phyloP scores from a whole-genome alignment of 2,888 invertebrate species.

The Rhingia campestris region DNA sequence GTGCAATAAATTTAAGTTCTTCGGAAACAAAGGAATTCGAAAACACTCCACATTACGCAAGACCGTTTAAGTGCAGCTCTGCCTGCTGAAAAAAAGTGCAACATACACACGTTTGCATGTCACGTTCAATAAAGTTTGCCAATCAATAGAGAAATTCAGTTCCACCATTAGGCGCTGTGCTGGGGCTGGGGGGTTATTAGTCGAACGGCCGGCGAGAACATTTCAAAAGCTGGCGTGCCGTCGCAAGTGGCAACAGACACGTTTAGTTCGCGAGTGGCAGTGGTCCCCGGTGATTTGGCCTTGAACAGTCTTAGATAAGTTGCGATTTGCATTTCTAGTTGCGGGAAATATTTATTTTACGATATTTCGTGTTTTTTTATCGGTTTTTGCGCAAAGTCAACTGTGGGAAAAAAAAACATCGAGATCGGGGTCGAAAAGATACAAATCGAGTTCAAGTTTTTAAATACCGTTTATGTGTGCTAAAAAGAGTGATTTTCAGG shows the following conservation, averaged over 20 bases:
- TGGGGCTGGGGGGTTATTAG: conserved; percentile 50
- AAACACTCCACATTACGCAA: conserved; percentile 52
- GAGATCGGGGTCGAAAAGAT: conserved; percentile 4
- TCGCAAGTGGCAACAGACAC: conserved; percentile 30
- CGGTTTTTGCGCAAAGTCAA: too few species aligned
- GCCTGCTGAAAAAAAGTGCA: conserved; percentile 48
- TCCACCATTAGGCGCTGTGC: conserved; percentile 38
- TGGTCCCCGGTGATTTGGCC: conserved; percentile 56
- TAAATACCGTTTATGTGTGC: background rate
- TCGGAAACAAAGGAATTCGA: background rate
- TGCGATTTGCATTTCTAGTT: conserved; percentile 13
- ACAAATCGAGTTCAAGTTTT: conserved; percentile 37
- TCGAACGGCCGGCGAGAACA: conserved; percentile 50
- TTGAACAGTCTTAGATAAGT: conserved; percentile 45
- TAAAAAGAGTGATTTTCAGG: background rate
- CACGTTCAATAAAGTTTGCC: conserved; percentile 51
- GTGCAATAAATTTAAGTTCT: background rate
- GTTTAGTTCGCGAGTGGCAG: conserved; percentile 28
- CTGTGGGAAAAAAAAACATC: background rate
- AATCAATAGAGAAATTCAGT: conserved; percentile 61
- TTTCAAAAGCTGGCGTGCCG: conserved; percentile 22
- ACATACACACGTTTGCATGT: conserved; percentile 56
- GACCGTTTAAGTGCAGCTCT: conserved; percentile 13
- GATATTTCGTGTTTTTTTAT: too few species aligned
- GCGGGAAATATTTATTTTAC: background rate